A percentile compares a stretch with the other conserved stretches of the same genome.
Conservation (phyloP, 2,888 invertebrate species). For the Entomobrya multifasciata region DNA sequence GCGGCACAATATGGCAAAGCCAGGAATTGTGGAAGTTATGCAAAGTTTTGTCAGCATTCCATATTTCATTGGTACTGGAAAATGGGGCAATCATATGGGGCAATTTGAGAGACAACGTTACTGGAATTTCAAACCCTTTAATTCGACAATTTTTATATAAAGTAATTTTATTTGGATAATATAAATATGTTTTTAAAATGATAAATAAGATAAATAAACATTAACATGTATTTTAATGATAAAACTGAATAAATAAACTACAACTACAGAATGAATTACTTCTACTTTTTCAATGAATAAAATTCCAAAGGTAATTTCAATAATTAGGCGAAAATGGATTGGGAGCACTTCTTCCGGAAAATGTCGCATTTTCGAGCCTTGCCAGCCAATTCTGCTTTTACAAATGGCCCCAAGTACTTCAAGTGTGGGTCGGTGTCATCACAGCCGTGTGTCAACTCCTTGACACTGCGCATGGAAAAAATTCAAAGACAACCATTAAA, state of each 20-base stretch:
- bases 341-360: conserved; percentile 50
- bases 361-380: conserved; percentile 33
- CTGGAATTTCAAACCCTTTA: no score
- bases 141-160: neutral
- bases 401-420: conserved; percentile 35
- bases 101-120: neutral
- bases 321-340: conserved; percentile 53
- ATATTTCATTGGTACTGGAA: conserved; percentile 59
- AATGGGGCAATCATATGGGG: neutral
- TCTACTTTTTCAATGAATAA: no score
- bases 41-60: conserved; percentile 30
- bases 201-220: no score
- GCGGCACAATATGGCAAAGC: conserved; percentile 50
- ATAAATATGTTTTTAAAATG: no score
- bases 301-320: no score
- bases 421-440: neutral
- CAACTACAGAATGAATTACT: no score
- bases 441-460: conserved; percentile 18
- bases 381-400: conserved; percentile 65
- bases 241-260: no score
- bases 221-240: no score
- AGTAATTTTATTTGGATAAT: neutral
- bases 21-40: conserved; percentile 29
- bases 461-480: no score
- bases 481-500: no score